These are phyloP conservation scores for Endomychus coccineus DNA, from an alignment of 2,888 invertebrate genomes.

Conservation along the genomic window DNA sequence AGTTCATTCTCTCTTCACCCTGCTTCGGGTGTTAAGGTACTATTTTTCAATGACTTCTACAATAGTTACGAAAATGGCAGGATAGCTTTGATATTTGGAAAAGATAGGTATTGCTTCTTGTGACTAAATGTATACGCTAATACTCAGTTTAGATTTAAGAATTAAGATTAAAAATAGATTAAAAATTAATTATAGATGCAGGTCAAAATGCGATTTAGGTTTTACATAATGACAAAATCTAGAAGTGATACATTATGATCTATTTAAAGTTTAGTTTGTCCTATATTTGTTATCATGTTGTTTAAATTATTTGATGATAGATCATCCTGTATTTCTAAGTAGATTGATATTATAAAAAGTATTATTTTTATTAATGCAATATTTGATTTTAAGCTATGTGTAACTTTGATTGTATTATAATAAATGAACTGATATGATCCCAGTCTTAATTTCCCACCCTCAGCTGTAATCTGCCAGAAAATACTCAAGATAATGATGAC, in stretches of 20 bases:
- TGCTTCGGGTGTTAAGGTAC: background rate
- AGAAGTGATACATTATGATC: constrained; percentile 9
- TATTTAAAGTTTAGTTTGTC: constrained; percentile 17
- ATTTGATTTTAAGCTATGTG: constrained; percentile 42
- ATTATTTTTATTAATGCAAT: constrained; percentile 42
- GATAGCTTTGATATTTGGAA: constrained; percentile 6
- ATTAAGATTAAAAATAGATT: constrained; percentile 6
- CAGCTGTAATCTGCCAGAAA: too few relatives aligned
- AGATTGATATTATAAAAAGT: constrained; percentile 21
- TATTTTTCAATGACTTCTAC: background rate
- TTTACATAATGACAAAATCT: too few relatives aligned
- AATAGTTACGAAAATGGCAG: constrained; percentile 2
- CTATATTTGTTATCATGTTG: constrained; percentile 19
- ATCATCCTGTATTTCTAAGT: constrained; percentile 8
- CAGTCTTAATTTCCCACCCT: too few relatives aligned
- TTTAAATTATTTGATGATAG: constrained; percentile 14
- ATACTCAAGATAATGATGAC: too few relatives aligned
- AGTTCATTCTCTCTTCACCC: too few relatives aligned
- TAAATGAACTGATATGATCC: too few relatives aligned
- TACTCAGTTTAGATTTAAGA: constrained; percentile 36
- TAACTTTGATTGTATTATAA: constrained; percentile 42
- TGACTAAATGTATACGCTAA: constrained; percentile 43
- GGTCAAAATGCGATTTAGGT: too few relatives aligned
- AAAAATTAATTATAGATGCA: constrained; percentile 1
- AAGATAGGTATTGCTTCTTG: constrained; percentile 34